Evolutionary conservation across 2,113 vertebrate species (phyloP), one percentile per base, ranked within the genome.

Genomic region (Scytalopus superciliaris): DNA sequence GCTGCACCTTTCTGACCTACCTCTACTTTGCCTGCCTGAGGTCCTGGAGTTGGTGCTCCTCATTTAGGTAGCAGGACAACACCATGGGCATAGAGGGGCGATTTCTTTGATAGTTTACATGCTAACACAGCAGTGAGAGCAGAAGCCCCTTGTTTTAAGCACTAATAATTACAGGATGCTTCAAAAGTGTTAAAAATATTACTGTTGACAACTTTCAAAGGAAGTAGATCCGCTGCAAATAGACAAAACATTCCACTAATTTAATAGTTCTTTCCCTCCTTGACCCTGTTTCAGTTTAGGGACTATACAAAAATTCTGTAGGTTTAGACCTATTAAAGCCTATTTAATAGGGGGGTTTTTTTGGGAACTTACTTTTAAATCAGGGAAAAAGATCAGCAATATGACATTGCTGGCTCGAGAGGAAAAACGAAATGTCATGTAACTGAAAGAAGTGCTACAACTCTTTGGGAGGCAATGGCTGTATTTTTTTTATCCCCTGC

Each of bases 401-500:
- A 42, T 80, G 86, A 83, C 84, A 88, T 30, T 68, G 57, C 45
- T 0, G 0, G 70, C 81, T 87, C 2, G 9, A 55, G 81, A 91
- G 62, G 62, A 79, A 90, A 94, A 94, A 93, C 79, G 81, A 95
- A 90, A 93, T 93, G 89, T 90, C 86, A 60, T 89, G 76, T 84
- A 90, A 75, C 50, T 82, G 92, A 77, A 93, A 68, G 67, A 84
- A 96, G 79, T 42, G 31, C 78, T 88, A 60, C 74, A 82, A 57
- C 57, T 75, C 80, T 63, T 84, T 68, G 88, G 75, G 87, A 95
- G 31, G 74, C 60, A 50, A 47, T 70, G 91, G 82, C 67, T 66
- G 59, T 22, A 39, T 63, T 42, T 86, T 55, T 53, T 28, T n/a
- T n/a, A n/a, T 3, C 16, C 33, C 56, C 44, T 68, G 44, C 45